phyloP scores from a whole-genome alignment of 2,888 invertebrate genomes.

The Tachystola acroxantha region DNA sequence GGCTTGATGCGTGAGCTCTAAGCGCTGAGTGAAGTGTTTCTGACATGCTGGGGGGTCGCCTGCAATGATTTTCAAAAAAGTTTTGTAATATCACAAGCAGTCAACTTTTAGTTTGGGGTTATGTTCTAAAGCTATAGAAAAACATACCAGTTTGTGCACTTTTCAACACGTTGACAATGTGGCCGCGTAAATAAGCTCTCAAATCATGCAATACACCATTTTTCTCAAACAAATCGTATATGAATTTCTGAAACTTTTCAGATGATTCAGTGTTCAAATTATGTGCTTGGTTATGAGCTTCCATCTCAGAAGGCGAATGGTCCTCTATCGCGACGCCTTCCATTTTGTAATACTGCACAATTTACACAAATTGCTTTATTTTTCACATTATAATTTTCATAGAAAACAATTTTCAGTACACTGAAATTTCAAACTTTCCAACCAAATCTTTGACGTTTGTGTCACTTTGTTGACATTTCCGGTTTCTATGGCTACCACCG shows the following conservation, averaged over 20 bases:
- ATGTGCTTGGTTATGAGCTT: neutral
- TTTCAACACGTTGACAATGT: slow-evolving; percentile 77
- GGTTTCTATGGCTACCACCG: slow-evolving; percentile 20
- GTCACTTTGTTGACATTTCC: slow-evolving; percentile 47
- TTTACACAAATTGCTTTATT: slow-evolving; percentile 7
- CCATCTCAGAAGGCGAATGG: neutral
- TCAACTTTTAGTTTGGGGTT: neutral
- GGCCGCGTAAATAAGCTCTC: slow-evolving; percentile 76
- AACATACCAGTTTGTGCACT: slow-evolving; percentile 58
- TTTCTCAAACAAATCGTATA: slow-evolving; percentile 78
- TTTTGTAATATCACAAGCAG: too few species aligned
- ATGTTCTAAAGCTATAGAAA: neutral
- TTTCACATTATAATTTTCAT: slow-evolving; percentile 25
- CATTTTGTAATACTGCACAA: slow-evolving; percentile 32
- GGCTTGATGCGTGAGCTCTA: slow-evolving; percentile 77
- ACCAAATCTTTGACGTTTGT: slow-evolving; percentile 41
- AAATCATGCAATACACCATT: slow-evolving; percentile 79
- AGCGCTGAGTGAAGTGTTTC: slow-evolving; percentile 54
- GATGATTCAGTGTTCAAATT: slow-evolving; percentile 34
- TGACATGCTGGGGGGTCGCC: slow-evolving; percentile 52
- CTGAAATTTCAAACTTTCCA: slow-evolving; percentile 60
- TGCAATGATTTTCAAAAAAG: too few species aligned
- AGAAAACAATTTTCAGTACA: slow-evolving; percentile 23
- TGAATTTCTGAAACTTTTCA: slow-evolving; percentile 77
- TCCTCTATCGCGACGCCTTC: slow-evolving; percentile 22